A percentile compares a stretch with the other conserved stretches of the same genome.
Evolutionary conservation across 2,113 vertebrate species (phyloP).

Genomic region (Dromas ardeola): DNA sequence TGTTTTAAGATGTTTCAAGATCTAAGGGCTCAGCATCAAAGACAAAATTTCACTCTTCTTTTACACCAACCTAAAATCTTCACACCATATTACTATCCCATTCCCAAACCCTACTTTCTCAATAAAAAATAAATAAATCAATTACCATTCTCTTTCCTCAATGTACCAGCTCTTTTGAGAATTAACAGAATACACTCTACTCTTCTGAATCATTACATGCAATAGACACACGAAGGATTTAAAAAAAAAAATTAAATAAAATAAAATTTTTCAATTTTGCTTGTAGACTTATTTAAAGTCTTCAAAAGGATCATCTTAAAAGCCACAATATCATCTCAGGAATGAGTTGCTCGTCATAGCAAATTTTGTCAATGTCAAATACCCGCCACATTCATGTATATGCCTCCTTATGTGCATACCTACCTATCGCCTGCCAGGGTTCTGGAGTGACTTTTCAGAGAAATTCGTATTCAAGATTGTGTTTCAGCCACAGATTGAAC

Average conservation of each 20-base stretch:
- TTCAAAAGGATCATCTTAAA: constrained; percentile 27
- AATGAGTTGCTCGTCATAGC: background rate
- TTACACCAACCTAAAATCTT: constrained; percentile 25
- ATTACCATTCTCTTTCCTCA: constrained; percentile 51
- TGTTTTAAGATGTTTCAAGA: constrained; percentile 56
- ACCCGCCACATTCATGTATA: background rate
- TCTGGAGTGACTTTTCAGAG: background rate
- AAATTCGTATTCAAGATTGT: background rate
- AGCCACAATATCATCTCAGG: constrained; percentile 2
- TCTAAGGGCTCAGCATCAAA: constrained; percentile 58
- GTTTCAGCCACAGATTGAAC: background rate
- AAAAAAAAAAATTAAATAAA: background rate
- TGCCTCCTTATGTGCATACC: background rate
- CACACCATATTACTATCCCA: constrained; percentile 7
- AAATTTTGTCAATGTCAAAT: background rate
- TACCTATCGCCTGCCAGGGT: background rate
- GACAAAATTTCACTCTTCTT: constrained; percentile 34
- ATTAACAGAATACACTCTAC: background rate
- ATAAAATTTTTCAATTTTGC: background rate
- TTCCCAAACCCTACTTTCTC: constrained; percentile 31
- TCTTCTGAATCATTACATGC: constrained; percentile 19
- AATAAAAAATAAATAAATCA: constrained; percentile 33
- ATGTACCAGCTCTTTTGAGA: background rate
- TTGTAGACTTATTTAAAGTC: constrained; percentile 8
- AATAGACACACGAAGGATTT: background rate